Percentiles rank a stretch among this genome's conserved stretches.
Conservation (phyloP, 1,140 invertebrate species). For the Anadara kagoshimensis region DNA sequence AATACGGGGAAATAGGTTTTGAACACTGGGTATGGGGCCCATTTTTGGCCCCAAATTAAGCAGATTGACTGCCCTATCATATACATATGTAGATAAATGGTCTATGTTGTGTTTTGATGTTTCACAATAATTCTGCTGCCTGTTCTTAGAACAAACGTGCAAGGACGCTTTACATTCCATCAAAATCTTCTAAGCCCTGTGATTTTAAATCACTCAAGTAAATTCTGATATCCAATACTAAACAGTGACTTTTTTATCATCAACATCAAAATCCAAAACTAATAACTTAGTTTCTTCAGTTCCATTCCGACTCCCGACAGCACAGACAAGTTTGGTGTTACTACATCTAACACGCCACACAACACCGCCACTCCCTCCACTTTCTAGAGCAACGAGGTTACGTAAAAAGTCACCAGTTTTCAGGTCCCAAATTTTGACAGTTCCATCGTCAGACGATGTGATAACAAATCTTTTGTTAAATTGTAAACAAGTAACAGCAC, state of each 20-base stretch:
- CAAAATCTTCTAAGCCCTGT: no score
- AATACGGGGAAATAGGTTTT: no score
- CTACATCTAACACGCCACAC: slow-evolving; percentile 98
- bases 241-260: slow-evolving; percentile 70
- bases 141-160: no score
- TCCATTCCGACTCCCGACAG: slow-evolving; percentile 97
- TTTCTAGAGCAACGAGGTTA: slow-evolving; percentile 93
- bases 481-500: slow-evolving; percentile 98
- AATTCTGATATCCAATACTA: no score
- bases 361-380: slow-evolving; percentile 97
- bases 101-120: no score
- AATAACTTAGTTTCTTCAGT: slow-evolving; percentile 99
- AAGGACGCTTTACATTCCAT: no score
- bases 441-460: slow-evolving; percentile 99
- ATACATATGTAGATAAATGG: no score
- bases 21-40: no score
- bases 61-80: no score
- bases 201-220: no score
- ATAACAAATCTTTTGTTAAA: slow-evolving; percentile 99
- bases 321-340: slow-evolving; percentile 97
- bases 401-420: slow-evolving; percentile 96
- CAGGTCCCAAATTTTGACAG: slow-evolving; percentile 99
- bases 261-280: slow-evolving; percentile 96
- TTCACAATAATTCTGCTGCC: no score
- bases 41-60: no score